Percentiles rank a stretch among this genome's conserved stretches.
Evolutionary conservation across 1,140 invertebrate species (phyloP).

Genomic region (Brachionus sp.): DNA sequence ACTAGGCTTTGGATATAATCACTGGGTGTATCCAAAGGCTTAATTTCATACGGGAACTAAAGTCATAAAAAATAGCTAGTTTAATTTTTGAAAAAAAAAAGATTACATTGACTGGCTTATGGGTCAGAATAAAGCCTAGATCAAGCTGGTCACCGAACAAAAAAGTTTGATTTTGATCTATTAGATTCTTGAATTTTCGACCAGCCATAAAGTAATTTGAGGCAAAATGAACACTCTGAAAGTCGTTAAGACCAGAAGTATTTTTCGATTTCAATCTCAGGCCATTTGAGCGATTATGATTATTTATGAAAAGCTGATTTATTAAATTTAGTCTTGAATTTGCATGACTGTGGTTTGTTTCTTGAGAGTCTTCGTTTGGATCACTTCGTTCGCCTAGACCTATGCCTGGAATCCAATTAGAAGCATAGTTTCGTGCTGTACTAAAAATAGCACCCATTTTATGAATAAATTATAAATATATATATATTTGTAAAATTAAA

Average conservation of each 20-base stretch:
- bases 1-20: constrained; percentile 91
- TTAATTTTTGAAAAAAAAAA: background rate
- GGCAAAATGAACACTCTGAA: constrained; percentile 32
- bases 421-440: background rate
- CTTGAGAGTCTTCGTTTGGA: background rate
- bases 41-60: constrained; percentile 94
- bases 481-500: background rate
- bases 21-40: constrained; percentile 87
- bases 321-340: constrained; percentile 33
- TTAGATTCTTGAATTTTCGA: constrained; percentile 41
- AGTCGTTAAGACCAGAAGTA: background rate
- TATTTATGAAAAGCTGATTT: background rate
- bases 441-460: constrained; percentile 14
- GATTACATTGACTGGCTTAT: constrained; percentile 26
- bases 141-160: constrained; percentile 39
- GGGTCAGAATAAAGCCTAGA: constrained; percentile 3
- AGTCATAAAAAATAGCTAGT: background rate
- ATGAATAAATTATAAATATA: constrained; percentile 13
- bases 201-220: constrained; percentile 20
- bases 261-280: background rate
- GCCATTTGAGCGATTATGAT: background rate
- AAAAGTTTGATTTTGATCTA: constrained; percentile 39
- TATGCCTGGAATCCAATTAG: background rate
- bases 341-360: background rate
- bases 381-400: background rate